Conservation (phyloP, 2,888 invertebrate species). For the Xestia c-nigrum region DNA sequence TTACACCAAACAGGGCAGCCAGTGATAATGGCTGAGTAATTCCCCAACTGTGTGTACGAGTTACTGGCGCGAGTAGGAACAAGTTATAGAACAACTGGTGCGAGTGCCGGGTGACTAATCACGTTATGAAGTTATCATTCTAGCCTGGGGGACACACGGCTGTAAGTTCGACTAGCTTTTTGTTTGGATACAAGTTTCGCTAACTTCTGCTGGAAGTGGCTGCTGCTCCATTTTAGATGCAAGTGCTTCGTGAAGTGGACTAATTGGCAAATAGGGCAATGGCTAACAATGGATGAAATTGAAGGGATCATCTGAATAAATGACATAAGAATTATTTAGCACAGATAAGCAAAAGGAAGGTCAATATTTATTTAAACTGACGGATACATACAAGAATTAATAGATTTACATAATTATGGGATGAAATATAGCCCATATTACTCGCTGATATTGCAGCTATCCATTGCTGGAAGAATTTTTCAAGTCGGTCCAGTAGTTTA, state of each 20-base stretch:
- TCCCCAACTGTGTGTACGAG: constrained; percentile 49
- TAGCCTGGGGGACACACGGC: constrained; percentile 52
- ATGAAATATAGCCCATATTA: too few relatives aligned
- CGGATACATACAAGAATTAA: too few relatives aligned
- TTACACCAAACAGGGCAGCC: constrained; percentile 20
- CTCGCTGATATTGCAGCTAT: too few relatives aligned
- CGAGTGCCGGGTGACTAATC: constrained; percentile 61
- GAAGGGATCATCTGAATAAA: background rate
- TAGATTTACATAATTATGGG: background rate
- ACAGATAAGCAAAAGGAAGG: background rate
- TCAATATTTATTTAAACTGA: background rate
- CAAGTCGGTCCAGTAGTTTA: too few relatives aligned
- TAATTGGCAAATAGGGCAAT: background rate
- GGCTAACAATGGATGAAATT: background rate
- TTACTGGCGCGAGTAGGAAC: constrained; percentile 56
- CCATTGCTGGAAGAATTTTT: too few relatives aligned
- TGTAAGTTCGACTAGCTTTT: constrained; percentile 32
- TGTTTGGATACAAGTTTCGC: constrained; percentile 43
- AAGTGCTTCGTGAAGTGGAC: constrained; percentile 6
- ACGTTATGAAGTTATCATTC: constrained; percentile 67
- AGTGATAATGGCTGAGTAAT: constrained; percentile 53
- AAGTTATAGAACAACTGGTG: constrained; percentile 60
- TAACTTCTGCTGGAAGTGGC: constrained; percentile 20
- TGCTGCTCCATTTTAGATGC: constrained; percentile 11
- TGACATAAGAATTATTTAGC: background rate